Evolutionary conservation across 2,113 vertebrate genomes (phyloP), one percentile per base, ranked within the genome.

Genomic region (Coregonus clupeaformis): DNA sequence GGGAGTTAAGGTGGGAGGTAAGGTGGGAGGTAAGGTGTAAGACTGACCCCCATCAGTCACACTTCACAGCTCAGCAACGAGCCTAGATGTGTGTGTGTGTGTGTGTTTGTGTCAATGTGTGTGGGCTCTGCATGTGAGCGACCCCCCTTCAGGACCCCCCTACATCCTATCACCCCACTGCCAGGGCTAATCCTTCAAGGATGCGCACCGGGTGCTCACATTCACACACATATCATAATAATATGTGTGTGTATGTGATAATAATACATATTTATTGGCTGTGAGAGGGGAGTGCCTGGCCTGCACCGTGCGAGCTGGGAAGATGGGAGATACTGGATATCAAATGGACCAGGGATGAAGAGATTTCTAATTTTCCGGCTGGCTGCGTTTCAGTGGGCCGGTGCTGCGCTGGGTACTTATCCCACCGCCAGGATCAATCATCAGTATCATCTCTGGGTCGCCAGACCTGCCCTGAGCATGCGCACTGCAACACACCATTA

Each of bases 361-460:
- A 91, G 91, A 89, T 92, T 92, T 93, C 91, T 92, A 89, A 93
- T 93, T 93, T 92, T 92, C 91, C 66, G 79, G 84, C 82, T 90
- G 92, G 84, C 87, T 89, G 90, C 83, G 5, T 92, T 88, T 91
- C 87, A 87, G 83, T 77, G 82, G 81, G 70, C 71, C 49, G 71
- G 83, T 57, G 73, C 88, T 76, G 85, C 78, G 72, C 81, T 22
- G 82, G 84, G 80, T 87, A 88, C 86, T 90, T 91, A 91, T 86
- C 80, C 80, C 84, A 77, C 81, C 77, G 74, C 82, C 81, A 70
- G 89, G 91, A 92, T 93, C 92, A 92, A 91, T 93, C 91, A 91
- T 84, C 36, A 73, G 80, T 89, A 88, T 89, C 85, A 88, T 86
- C 76, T 69, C 77, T 20, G 22, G 88, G 89, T 90, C 89, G 88